These are phyloP conservation scores for Scylla paramamosain DNA, from an alignment of 1,140 invertebrate species.

Conservation along the genomic window DNA sequence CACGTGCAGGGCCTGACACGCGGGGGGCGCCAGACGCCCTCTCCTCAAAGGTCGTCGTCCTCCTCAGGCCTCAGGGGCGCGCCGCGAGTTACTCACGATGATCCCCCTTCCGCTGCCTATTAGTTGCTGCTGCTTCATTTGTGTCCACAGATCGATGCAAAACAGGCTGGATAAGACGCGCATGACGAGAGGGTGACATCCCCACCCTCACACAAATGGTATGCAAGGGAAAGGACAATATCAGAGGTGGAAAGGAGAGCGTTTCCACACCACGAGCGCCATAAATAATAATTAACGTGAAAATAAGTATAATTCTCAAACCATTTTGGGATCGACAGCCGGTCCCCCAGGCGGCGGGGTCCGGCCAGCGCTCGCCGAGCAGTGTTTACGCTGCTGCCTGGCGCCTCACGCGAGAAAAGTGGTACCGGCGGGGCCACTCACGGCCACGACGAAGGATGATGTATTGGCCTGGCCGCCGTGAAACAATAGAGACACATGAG, in stretches of 20 bases:
- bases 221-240: not conserved
- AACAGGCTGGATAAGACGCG: too few relatives aligned
- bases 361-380: not conserved
- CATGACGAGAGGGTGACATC: not conserved
- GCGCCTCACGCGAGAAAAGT: not conserved
- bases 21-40: not conserved
- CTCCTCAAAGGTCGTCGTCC: not conserved
- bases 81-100: too few relatives aligned
- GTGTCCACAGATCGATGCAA: too few relatives aligned
- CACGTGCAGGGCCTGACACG: not conserved
- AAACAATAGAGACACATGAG: not conserved
- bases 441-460: not conserved
- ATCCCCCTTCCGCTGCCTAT: not conserved
- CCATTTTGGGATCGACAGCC: not conserved
- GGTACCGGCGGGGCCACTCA: not conserved
- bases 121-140: too few relatives aligned
- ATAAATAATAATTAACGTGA: slow-evolving; percentile 25
- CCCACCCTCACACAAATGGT: not conserved
- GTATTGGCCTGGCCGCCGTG: not conserved
- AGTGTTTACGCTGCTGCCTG: not conserved
- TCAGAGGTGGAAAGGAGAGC: not conserved
- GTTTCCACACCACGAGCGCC: not conserved
- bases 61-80: too few relatives aligned
- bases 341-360: not conserved
- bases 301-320: not conserved